Conservation (phyloP, 2,113 vertebrate genomes). For the Ctenodactylus gundi region DNA sequence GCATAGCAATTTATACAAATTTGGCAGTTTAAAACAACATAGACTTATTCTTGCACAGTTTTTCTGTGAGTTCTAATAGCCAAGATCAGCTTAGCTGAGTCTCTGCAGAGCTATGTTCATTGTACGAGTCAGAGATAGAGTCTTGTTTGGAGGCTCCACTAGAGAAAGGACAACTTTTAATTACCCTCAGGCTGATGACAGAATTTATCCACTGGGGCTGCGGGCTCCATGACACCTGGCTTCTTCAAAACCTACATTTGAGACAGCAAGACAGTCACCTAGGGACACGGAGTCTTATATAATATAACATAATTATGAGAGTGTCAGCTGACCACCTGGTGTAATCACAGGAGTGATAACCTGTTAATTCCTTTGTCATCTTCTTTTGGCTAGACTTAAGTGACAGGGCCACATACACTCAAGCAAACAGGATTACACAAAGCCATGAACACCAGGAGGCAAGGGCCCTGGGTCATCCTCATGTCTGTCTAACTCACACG, state of each 20-base stretch:
- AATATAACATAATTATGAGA: neutral
- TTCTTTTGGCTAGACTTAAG: neutral
- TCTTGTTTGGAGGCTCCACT: neutral
- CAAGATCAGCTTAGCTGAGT: neutral
- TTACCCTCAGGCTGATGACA: neutral
- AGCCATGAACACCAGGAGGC: neutral
- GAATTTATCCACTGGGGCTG: neutral
- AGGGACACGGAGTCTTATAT: neutral
- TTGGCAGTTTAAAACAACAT: neutral
- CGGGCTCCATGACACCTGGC: neutral
- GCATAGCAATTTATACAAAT: neutral
- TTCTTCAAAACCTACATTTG: neutral
- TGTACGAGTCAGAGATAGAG: neutral
- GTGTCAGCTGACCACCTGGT: neutral
- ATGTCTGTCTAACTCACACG: neutral
- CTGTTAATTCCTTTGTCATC: neutral
- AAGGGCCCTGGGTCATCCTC: neutral
- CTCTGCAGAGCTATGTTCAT: neutral
- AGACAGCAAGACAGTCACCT: neutral
- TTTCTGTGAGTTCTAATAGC: neutral
- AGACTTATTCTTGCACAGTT: neutral
- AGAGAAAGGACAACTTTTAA: neutral
- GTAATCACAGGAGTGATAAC: neutral
- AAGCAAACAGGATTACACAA: neutral
- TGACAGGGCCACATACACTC: neutral